Percentiles rank a stretch among this genome's conserved stretches.
phyloP scores from a whole-genome alignment of 1,140 invertebrate species.

The Coelopa frigida region DNA sequence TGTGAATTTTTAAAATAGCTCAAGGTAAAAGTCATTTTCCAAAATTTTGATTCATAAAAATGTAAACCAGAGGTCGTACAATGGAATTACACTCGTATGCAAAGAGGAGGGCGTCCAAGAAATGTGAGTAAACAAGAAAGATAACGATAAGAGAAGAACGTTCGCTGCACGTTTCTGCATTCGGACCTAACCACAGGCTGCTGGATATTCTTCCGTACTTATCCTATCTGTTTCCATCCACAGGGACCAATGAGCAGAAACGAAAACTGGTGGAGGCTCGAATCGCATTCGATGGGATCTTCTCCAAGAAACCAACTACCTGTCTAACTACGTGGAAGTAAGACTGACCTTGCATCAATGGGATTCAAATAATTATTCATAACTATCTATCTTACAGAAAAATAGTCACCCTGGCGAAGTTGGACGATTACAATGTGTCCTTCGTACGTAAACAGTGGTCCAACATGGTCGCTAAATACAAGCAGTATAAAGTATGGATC shows the following conservation, averaged over 20 bases:
- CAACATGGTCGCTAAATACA: conserved; percentile 32
- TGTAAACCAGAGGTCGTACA: too few relatives aligned
- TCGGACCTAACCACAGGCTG: too few relatives aligned
- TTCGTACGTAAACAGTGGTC: conserved; percentile 37
- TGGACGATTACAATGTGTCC: conserved; percentile 30
- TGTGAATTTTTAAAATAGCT: too few relatives aligned
- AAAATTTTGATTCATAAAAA: too few relatives aligned
- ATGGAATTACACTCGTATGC: conserved; percentile 42
- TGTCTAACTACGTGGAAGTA: conserved; percentile 30
- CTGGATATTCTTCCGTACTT: too few relatives aligned
- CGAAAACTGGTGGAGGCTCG: conserved; percentile 18
- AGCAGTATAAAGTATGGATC: conserved; percentile 23
- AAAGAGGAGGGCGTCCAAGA: conserved; percentile 28
- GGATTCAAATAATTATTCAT: not conserved
- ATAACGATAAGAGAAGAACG: too few relatives aligned
- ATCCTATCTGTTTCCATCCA: too few relatives aligned
- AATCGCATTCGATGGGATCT: conserved; percentile 12
- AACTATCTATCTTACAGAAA: conserved; percentile 18
- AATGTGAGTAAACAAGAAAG: conserved; percentile 24
- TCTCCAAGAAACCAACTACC: conserved; percentile 9
- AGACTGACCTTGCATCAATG: conserved; percentile 9
- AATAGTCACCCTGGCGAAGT: conserved; percentile 25
- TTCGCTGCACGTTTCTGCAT: too few relatives aligned
- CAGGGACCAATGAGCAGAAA: conserved; percentile 24
- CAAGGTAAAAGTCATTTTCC: too few relatives aligned